Percentiles rank a stretch among this genome's conserved stretches.
Evolutionary conservation across 2,113 vertebrate species (phyloP).

Genomic region (Brachypodius melanocephalos): DNA sequence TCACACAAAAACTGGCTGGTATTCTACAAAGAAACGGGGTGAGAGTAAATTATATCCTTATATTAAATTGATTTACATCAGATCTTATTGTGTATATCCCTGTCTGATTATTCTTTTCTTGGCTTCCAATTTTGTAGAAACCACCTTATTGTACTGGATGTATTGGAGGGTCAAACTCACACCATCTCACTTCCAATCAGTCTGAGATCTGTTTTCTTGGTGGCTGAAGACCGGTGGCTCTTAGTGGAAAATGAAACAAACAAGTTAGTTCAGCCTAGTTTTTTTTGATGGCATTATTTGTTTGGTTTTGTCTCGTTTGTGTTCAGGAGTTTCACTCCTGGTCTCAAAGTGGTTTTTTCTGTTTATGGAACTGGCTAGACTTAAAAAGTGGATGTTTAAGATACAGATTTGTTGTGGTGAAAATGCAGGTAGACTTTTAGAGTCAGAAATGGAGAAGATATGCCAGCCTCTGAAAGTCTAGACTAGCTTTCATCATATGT

Average conservation of each 20-base stretch:
- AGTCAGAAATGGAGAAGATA: background rate
- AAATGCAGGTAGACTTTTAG: background rate
- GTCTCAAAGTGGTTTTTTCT: background rate
- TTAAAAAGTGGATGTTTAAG: background rate
- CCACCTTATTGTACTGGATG: constrained; percentile 86
- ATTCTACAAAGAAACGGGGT: constrained; percentile 91
- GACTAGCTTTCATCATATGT: background rate
- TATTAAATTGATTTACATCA: background rate
- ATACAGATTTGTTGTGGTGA: background rate
- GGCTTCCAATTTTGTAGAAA: constrained; percentile 75
- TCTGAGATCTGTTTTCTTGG: constrained; percentile 85
- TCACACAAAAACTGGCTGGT: constrained; percentile 97
- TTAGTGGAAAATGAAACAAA: constrained; percentile 86
- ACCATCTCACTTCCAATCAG: constrained; percentile 89
- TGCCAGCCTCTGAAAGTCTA: background rate
- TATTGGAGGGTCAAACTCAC: constrained; percentile 86
- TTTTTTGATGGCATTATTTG: background rate
- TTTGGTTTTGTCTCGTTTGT: background rate
- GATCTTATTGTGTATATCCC: background rate
- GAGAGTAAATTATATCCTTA: constrained; percentile 38
- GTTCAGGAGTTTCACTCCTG: background rate
- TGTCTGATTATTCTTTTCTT: constrained; percentile 36
- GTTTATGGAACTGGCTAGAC: background rate
- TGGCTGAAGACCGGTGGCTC: constrained; percentile 93
- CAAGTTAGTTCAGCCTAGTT: constrained; percentile 71